phyloP scores from a whole-genome alignment of 37 sponge, comb jelly and placozoan genomes.

The Bolinopsis microptera region DNA sequence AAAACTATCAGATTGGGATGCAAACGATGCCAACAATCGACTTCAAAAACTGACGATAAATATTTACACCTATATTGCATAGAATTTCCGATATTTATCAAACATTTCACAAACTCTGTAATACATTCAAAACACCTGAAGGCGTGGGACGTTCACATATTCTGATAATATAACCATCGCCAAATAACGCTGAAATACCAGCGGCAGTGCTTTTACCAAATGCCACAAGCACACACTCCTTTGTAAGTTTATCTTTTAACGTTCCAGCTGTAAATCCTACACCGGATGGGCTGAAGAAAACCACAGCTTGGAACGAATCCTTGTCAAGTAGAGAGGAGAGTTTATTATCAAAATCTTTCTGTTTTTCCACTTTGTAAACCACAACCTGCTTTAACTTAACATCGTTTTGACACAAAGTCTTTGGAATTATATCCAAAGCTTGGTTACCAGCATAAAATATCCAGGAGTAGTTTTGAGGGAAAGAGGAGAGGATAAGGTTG shows the following conservation, averaged over 20 bases:
- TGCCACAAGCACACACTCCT: not conserved
- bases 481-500: not conserved
- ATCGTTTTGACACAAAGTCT: not conserved
- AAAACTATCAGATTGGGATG: too few relatives aligned
- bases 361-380: not conserved
- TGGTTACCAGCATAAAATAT: not conserved
- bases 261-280: not conserved
- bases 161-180: not conserved
- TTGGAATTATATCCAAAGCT: not conserved
- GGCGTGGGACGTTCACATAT: slow-evolving; percentile 26
- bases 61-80: too few relatives aligned
- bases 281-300: slow-evolving; percentile 59
- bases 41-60: too few relatives aligned
- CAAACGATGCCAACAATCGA: too few relatives aligned
- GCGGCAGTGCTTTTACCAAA: slow-evolving; percentile 48
- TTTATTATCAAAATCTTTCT: not conserved
- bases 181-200: not conserved
- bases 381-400: not conserved
- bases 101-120: not conserved
- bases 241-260: not conserved
- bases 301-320: not conserved
- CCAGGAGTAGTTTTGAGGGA: not conserved
- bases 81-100: too few relatives aligned
- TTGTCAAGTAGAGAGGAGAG: not conserved
- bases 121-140: not conserved